A percentile compares a stretch with the other conserved stretches of the same genome.
phyloP scores from a whole-genome alignment of 2,113 vertebrate genomes.

The Cephalopholis sonnerati region DNA sequence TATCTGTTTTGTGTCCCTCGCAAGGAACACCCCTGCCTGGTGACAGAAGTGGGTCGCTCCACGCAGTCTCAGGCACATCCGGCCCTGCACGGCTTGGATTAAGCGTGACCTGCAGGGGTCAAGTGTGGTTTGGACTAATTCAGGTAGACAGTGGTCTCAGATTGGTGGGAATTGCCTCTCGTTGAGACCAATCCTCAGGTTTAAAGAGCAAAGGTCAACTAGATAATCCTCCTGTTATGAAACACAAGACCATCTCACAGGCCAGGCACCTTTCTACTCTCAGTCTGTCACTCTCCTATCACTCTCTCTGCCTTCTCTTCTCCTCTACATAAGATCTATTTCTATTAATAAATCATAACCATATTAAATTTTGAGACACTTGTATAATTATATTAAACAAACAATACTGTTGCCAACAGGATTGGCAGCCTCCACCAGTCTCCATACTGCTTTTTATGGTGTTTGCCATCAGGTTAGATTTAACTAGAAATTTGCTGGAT shows the following conservation, averaged over 20 bases:
- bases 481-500: background rate
- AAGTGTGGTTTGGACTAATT: constrained; percentile 83
- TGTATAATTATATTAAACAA: constrained; percentile 14
- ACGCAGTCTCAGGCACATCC: constrained; percentile 78
- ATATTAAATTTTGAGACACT: background rate
- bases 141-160: constrained; percentile 71
- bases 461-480: background rate
- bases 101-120: constrained; percentile 78
- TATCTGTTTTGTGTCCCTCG: constrained; percentile 80
- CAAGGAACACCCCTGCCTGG: constrained; percentile 54
- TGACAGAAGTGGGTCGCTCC: constrained; percentile 78
- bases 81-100: constrained; percentile 77
- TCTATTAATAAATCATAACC: background rate
- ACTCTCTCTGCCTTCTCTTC: background rate
- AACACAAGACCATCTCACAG: constrained; percentile 65
- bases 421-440: background rate
- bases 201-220: constrained; percentile 74
- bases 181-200: constrained; percentile 54
- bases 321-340: background rate
- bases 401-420: constrained; percentile 4
- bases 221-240: constrained; percentile 79
- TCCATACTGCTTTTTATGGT: background rate
- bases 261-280: constrained; percentile 19
- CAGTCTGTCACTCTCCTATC: constrained; percentile 11
- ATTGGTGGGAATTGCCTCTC: constrained; percentile 74